phyloP scores from a whole-genome alignment of 2,113 vertebrate species.

The Plecturocebus donacophilus region DNA sequence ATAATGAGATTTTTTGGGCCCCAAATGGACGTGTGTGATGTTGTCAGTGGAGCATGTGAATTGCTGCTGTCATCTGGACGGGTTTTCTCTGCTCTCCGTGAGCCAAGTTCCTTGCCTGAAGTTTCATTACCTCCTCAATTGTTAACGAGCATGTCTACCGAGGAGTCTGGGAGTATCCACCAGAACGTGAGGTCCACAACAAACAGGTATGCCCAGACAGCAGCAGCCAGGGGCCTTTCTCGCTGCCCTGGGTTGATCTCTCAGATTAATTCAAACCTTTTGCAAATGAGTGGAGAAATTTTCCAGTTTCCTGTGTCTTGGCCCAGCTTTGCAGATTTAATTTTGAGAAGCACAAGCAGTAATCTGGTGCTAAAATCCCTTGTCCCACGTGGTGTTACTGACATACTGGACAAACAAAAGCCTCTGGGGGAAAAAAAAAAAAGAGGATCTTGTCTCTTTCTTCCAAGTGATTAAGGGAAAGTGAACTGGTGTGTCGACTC shows the following conservation, averaged over 20 bases:
- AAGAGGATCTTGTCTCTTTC: not conserved
- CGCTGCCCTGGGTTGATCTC: not conserved
- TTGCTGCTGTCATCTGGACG: slow-evolving; percentile 32
- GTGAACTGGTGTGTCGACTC: not conserved
- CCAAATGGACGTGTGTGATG: accelerated
- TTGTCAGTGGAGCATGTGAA: accelerated
- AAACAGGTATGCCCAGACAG: not conserved
- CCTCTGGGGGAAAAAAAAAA: not conserved
- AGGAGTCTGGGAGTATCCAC: not conserved
- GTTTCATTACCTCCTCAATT: not conserved
- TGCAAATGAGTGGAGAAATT: slow-evolving; percentile 40
- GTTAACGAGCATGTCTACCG: not conserved
- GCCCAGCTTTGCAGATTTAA: slow-evolving; percentile 43
- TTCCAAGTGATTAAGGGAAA: slow-evolving; percentile 20
- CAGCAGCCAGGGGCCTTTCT: not conserved
- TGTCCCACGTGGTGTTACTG: accelerated
- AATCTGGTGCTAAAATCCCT: not conserved
- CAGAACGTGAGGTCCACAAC: not conserved
- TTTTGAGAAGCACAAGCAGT: not conserved
- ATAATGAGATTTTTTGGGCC: not conserved
- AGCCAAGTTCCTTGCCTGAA: not conserved
- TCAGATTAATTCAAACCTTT: not conserved
- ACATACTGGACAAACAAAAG: not conserved
- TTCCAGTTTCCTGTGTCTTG: not conserved
- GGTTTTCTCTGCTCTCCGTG: not conserved